Evolutionary conservation across 2,113 vertebrate species (phyloP), one percentile per base, ranked within the genome.

Genomic region (Notiomystis cincta): DNA sequence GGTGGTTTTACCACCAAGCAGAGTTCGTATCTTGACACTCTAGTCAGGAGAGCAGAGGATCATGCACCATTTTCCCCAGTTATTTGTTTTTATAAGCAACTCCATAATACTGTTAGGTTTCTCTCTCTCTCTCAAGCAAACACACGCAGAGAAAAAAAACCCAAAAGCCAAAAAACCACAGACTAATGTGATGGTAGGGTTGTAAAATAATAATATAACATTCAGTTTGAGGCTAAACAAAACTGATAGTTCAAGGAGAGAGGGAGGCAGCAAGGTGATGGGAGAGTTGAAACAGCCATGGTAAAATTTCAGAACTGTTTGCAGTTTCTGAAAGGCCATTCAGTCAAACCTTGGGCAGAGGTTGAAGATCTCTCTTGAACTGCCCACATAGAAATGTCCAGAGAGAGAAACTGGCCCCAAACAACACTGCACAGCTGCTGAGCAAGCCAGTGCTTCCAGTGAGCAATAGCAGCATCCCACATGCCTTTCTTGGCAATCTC

Each of bases 131-230:
- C 20, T 62, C 37, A 13, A 61, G n/a, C 47, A 42, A 62, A 53
- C 10, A 47, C 9, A 51, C 0, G 7, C 1, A 53, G 0, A 33
- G 3, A 1, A 13, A 23, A 51, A 45, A 17, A 40, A 40, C 40
- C 40, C 4, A 4, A 65, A 65, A 30, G 5, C 13, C 9, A 45
- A 38, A 62, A 58, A 19, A 3, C 0, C 4, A 2, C 35, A 72
- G 13, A 31, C 6, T 75, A n/a, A 60, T 35, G 10, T 40, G 31
- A 56, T 1, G 2, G 13, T 24, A 85, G 14, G 13, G 38, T 50
- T 61, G 11, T 72, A 91, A 91, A 72, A 58, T 54, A 82, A 48
- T 72, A 60, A 76, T 35, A 24, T 20, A 8, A 18, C 50, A 60
- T 13, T 77, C 4, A 8, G 9, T 58, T 42, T 94, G 79, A 85